Percentiles rank a stretch among this genome's conserved stretches.
Conservation (phyloP, 2,888 invertebrate species). For the Noctua pronuba region DNA sequence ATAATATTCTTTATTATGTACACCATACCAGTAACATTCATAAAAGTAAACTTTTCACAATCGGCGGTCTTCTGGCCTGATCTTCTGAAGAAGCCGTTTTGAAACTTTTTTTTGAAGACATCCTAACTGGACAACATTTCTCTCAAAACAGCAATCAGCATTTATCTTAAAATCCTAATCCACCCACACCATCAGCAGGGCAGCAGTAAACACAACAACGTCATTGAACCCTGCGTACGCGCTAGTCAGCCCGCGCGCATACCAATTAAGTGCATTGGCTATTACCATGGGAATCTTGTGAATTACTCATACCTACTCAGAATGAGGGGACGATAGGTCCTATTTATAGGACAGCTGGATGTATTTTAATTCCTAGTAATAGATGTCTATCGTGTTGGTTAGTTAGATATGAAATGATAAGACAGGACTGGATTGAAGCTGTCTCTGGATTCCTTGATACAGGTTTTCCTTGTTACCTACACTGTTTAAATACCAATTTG, state of each 20-base stretch:
- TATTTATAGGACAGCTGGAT: slow-evolving; percentile 37
- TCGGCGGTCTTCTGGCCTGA: too few species aligned
- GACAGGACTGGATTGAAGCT: slow-evolving; percentile 8
- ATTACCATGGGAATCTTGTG: slow-evolving; percentile 76
- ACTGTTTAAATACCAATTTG: slow-evolving; percentile 11
- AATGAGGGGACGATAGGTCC: slow-evolving; percentile 14
- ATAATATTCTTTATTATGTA: too few species aligned
- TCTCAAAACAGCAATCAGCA: neutral
- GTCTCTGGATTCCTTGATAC: slow-evolving; percentile 23
- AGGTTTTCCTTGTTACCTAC: slow-evolving; percentile 21
- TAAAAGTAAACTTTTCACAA: too few species aligned
- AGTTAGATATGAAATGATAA: slow-evolving; percentile 17
- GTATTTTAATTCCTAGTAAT: slow-evolving; percentile 30
- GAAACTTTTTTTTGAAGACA: neutral
- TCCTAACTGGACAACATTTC: too few species aligned
- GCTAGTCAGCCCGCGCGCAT: slow-evolving; percentile 77
- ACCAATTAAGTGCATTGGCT: slow-evolving; percentile 82
- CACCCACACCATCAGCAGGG: slow-evolving; percentile 16
- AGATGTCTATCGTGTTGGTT: slow-evolving; percentile 9
- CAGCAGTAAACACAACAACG: slow-evolving; percentile 62
- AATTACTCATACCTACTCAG: slow-evolving; percentile 59
- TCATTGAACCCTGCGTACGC: slow-evolving; percentile 75
- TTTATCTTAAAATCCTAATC: slow-evolving; percentile 20
- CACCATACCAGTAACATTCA: too few species aligned
- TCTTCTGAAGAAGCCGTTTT: neutral